These are phyloP conservation scores for Lepidonotus clava DNA, from an alignment of 2,888 invertebrate species.

Conservation along the genomic window DNA sequence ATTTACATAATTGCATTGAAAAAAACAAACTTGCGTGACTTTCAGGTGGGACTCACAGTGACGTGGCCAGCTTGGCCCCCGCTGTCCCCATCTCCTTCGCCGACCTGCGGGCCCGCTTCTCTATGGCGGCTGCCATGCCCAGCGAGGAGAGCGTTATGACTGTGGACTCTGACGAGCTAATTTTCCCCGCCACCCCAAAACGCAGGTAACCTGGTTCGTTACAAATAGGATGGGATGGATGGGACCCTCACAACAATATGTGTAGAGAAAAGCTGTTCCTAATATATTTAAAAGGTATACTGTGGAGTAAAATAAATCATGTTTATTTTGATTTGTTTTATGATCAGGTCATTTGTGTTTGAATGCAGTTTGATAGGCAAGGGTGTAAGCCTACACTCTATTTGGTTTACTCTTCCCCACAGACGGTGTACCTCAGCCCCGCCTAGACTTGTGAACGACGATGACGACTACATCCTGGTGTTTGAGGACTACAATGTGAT, in stretches of 20 bases:
- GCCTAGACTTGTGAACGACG: slow-evolving; percentile 67
- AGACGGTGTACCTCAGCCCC: slow-evolving; percentile 73
- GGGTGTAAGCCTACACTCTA: too few relatives aligned
- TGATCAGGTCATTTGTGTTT: background rate
- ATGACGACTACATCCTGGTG: slow-evolving; percentile 75
- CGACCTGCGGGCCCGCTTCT: slow-evolving; percentile 55
- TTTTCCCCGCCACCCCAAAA: slow-evolving; percentile 65
- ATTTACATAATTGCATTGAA: too few relatives aligned
- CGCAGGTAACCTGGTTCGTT: slow-evolving; percentile 8
- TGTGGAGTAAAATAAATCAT: too few relatives aligned
- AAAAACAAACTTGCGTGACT: too few relatives aligned
- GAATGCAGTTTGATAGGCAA: slow-evolving; percentile 7
- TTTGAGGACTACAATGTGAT: slow-evolving; percentile 75
- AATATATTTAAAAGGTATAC: too few relatives aligned
- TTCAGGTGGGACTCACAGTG: slow-evolving; percentile 45
- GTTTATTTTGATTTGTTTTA: too few relatives aligned
- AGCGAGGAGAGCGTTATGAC: slow-evolving; percentile 61
- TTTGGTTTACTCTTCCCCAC: too few relatives aligned
- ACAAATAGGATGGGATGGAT: too few relatives aligned
- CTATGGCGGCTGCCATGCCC: slow-evolving; percentile 47
- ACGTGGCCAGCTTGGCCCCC: slow-evolving; percentile 16
- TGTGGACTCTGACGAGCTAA: slow-evolving; percentile 61
- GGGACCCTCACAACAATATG: too few relatives aligned
- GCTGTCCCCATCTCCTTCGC: slow-evolving; percentile 53
- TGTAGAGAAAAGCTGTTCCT: too few relatives aligned